Evolutionary conservation across 2,113 vertebrate species (phyloP), one percentile per base, ranked within the genome.

Genomic region (Romanogobio albipinnatus): DNA sequence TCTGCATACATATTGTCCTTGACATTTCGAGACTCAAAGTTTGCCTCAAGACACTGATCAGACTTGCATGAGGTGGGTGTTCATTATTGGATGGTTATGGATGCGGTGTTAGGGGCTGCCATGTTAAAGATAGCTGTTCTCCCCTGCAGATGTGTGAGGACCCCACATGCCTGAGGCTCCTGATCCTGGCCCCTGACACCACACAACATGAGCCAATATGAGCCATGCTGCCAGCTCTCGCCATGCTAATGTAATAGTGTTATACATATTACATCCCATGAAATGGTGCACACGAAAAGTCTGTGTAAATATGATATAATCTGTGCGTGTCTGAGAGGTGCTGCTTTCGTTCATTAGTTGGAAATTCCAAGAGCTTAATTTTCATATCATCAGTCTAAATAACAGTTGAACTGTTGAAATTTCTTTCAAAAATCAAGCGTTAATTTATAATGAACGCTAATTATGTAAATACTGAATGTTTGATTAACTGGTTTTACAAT

Each of bases 1-100:
- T 22, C 15, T 9, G 39, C 17, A 29, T 53, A 56, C 43, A 36
- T 66, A 80, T 56, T 58, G 59, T 87, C 73, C 78, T 56, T 56
- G 36, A 8, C 29, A 66, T 62, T 62, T 33, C 13, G 3, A 75
- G 24, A 56, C 39, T 19, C 6, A n/a, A 58, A 64, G 43, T 64
- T 71, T 26, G 76, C 84, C 81, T 51, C 13, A 15, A 70, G 87
- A 58, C 61, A 59, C 19, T 74, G 51, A 76, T 86, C 83, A 80
- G 81, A 88, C 81, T 86, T 86, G 82, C 85, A 86, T 88, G 84
- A 84, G 85, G 29, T 76, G 53, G 29, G 29, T 81, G 61, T 86
- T 86, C 71, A 81, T 86, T 86, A 88, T 84, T 76, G 43, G 84
- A 81, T 29, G 9, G 70, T 74, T 81, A 59, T 70, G 33, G 49